Conservation (phyloP, 2,888 invertebrate species). For the Nephrotoma flavescens region DNA sequence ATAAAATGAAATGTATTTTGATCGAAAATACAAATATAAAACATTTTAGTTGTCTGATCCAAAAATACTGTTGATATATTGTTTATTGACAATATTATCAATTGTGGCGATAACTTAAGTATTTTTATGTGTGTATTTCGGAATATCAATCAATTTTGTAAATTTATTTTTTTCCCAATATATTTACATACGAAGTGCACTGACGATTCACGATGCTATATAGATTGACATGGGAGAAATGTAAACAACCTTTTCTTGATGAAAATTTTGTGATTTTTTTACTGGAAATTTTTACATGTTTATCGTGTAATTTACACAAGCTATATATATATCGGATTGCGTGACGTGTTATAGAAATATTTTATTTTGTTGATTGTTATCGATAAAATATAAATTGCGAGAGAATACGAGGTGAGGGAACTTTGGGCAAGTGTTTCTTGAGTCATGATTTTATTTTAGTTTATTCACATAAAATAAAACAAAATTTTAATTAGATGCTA, state of each 20-base stretch:
- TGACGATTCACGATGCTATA: too few species aligned
- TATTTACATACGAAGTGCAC: too few species aligned
- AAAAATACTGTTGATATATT: background rate
- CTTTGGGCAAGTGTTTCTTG: background rate
- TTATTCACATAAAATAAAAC: background rate
- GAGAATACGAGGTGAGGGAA: background rate
- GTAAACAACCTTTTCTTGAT: too few species aligned
- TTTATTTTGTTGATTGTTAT: background rate
- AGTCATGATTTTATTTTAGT: background rate
- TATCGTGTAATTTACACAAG: too few species aligned
- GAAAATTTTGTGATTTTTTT: too few species aligned
- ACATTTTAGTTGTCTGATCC: background rate
- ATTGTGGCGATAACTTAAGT: background rate
- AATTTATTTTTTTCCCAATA: too few species aligned
- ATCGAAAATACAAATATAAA: background rate
- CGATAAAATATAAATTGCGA: background rate
- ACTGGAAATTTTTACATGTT: too few species aligned
- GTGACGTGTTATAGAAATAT: background rate
- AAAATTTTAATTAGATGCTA: background rate
- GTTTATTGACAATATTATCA: background rate
- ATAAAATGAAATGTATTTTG: background rate
- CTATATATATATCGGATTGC: background rate
- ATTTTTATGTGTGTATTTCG: background rate
- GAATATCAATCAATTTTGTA: background rate
- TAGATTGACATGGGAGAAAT: too few species aligned